Evolutionary conservation across 1,140 invertebrate species (phyloP).

Genomic region (Neocloeon triangulifer): DNA sequence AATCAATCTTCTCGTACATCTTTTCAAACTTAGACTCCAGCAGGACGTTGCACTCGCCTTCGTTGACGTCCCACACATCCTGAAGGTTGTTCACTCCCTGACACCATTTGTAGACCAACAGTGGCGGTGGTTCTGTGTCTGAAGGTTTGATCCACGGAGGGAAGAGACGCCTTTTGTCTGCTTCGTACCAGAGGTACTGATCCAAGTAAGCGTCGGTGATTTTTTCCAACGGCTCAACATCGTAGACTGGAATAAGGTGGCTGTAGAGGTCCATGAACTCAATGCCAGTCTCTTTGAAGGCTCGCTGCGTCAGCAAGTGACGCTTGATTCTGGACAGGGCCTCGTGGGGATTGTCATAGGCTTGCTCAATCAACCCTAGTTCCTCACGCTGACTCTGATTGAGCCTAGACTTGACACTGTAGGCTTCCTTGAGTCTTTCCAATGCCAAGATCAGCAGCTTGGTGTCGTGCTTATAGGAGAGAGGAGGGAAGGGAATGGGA

Average conservation of each 20-base stretch:
- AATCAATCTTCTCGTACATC: conserved; percentile 97
- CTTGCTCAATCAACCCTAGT: conserved; percentile 94
- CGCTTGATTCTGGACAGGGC: conserved; percentile 96
- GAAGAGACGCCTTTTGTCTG: conserved; percentile 89
- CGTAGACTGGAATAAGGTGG: conserved; percentile 95
- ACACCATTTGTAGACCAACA: conserved; percentile 98
- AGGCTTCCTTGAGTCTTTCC: conserved; percentile 94
- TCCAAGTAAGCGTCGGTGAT: conserved; percentile 99
- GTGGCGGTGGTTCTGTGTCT: conserved; percentile 92
- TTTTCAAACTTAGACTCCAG: conserved; percentile 97
- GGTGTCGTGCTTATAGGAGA: conserved; percentile 99
- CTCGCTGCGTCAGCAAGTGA: conserved; percentile 92
- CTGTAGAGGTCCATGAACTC: conserved; percentile 99
- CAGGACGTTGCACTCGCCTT: conserved; percentile 96
- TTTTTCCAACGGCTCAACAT: conserved; percentile 97
- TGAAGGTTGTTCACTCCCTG: conserved; percentile 97
- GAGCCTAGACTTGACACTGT: conserved; percentile 90
- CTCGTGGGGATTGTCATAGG: conserved; percentile 99
- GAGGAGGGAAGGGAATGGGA: conserved; percentile 95
- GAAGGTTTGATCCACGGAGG: conserved; percentile 99
- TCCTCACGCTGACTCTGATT: conserved; percentile 99
- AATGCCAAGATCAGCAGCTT: conserved; percentile 92
- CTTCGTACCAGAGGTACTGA: conserved; percentile 99
- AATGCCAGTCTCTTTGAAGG: conserved; percentile 96
- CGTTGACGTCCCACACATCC: conserved; percentile 95